A percentile compares a stretch with the other conserved stretches of the same genome.
These are phyloP conservation scores for Tachina fera DNA, from an alignment of 2,888 invertebrate genomes.

Conservation along the genomic window DNA sequence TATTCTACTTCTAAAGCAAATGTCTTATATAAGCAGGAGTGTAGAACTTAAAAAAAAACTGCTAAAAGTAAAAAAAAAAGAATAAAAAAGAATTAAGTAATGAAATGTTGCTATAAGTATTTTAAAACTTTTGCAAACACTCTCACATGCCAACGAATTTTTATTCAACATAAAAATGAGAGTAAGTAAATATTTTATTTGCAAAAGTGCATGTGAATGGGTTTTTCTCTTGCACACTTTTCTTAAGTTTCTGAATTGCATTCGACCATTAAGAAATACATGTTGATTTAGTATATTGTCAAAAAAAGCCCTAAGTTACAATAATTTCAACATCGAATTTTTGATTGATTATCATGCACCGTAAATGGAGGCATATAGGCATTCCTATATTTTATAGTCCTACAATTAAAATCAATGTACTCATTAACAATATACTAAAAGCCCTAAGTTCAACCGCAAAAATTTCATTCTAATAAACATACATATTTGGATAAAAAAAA, in stretches of 20 bases:
- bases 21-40: background rate
- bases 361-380: too few relatives aligned
- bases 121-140: constrained; percentile 3
- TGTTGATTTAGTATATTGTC: background rate
- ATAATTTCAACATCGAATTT: too few relatives aligned
- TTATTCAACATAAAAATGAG: constrained; percentile 11
- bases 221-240: background rate
- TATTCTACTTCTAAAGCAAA: background rate
- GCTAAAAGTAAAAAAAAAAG: background rate
- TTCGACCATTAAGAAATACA: constrained; percentile 1
- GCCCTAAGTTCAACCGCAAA: too few relatives aligned
- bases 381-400: too few relatives aligned
- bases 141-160: background rate
- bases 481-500: too few relatives aligned
- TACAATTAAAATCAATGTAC: too few relatives aligned
- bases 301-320: background rate
- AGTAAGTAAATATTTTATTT: constrained; percentile 40
- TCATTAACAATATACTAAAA: too few relatives aligned
- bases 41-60: background rate
- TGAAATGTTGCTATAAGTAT: constrained; percentile 16
- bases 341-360: too few relatives aligned
- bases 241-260: constrained; percentile 15
- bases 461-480: too few relatives aligned
- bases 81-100: background rate
- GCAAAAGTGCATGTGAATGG: constrained; percentile 2